Evolutionary conservation across 37 sponge, comb jelly and placozoan species (phyloP), one percentile per base, ranked within the genome.

Genomic region (Beroe forskalii): DNA sequence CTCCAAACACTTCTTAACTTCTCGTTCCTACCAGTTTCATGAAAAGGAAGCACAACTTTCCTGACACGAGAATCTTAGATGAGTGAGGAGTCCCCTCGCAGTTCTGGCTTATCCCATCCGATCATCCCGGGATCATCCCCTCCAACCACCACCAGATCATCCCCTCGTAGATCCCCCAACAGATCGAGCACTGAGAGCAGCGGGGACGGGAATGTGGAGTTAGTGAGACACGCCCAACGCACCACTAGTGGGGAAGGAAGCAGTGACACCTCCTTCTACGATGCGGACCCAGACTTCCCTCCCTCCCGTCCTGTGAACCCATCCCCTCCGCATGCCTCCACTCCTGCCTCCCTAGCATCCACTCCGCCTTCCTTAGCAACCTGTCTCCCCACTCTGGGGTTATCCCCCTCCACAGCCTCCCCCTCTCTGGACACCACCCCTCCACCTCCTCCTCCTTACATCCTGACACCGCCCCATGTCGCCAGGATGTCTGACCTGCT

Each of bases 181-280:
- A n/a, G n/a, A n/a, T n/a, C n/a, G n/a, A n/a, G n/a, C n/a, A n/a
- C n/a, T n/a, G n/a, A n/a, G n/a, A n/a, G n/a, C n/a, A n/a, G n/a
- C n/a, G n/a, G n/a, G n/a, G n/a, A n/a, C n/a, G 55, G 12, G 55
- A 12, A 12, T 48, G 55, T 48, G 12, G 55, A 48, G 55, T 17
- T 48, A 12, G 55, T 6, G 55, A 48, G 55, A 48, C 12, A 48
- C 12, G 12, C 12, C 55, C 55, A 48, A 12, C 55, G 55, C 12
- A 48, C 6, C 55, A 48, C 55, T 17, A 48, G 55, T 48, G 55
- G 55, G 55, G 55, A 48, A 48, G 86, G 48, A n/a, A 44, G 55
- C 27, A 72, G 76, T 72, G 40, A 27, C 40, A 38, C 86, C n/a
- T 38, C 37, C 0, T 80, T 44, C 55, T 44, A 43, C n/a, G 86